Conservation (phyloP, 2,113 vertebrate species). For the Empidonax traillii region DNA sequence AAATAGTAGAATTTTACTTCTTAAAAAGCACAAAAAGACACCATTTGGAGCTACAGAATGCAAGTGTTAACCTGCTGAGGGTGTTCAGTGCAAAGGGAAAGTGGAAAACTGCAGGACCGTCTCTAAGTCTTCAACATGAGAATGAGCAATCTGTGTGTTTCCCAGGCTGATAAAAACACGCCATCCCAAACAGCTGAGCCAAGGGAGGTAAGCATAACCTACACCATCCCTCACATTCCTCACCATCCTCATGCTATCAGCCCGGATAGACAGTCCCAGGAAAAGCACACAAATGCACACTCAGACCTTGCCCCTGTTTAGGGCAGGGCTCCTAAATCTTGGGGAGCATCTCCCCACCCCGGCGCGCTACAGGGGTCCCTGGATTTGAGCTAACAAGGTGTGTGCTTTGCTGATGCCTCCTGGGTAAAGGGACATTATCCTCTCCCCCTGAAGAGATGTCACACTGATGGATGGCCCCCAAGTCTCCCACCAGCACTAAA, state of each 20-base stretch:
- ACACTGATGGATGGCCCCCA: background rate
- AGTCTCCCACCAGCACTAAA: background rate
- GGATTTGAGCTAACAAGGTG: background rate
- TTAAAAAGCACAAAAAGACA: background rate
- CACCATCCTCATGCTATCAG: fast-evolving
- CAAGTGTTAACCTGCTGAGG: background rate
- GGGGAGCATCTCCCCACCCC: background rate
- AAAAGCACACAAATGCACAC: background rate
- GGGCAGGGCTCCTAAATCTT: background rate
- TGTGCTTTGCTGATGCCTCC: background rate
- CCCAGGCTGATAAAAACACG: background rate
- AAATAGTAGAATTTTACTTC: background rate
- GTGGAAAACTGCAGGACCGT: background rate
- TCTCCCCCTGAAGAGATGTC: background rate
- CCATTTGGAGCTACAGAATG: background rate
- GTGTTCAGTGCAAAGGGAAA: background rate
- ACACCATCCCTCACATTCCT: fast-evolving
- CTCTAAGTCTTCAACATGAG: background rate
- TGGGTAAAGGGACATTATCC: fast-evolving
- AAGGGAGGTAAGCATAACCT: background rate
- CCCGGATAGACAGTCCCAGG: fast-evolving
- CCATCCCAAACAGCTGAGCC: background rate
- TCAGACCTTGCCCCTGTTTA: too few relatives aligned
- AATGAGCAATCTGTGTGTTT: fast-evolving
- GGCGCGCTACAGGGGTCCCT: fast-evolving